These are phyloP conservation scores for Oxystoma pomonae DNA, from an alignment of 2,888 invertebrate species.

Conservation along the genomic window DNA sequence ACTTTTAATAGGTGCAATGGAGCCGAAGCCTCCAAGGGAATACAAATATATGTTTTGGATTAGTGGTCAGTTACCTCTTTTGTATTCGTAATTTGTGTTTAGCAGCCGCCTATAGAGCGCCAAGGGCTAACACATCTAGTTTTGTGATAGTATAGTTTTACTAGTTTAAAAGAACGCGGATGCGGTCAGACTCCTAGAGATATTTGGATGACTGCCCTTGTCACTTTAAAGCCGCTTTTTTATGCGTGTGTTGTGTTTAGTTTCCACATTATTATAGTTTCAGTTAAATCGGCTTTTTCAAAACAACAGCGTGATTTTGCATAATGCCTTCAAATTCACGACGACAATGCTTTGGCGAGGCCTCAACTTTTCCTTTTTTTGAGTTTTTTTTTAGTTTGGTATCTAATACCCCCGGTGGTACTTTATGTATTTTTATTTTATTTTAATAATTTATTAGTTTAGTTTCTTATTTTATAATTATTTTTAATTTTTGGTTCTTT, in stretches of 20 bases:
- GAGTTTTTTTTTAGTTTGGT: constrained; percentile 28
- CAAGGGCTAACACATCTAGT: constrained; percentile 30
- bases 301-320: constrained; percentile 44
- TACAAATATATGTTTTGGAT: neutral
- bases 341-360: constrained; percentile 44
- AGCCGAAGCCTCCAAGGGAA: neutral
- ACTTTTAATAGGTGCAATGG: constrained; percentile 20
- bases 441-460: constrained; percentile 35
- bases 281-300: constrained; percentile 38
- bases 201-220: constrained; percentile 26
- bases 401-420: constrained; percentile 18
- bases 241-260: constrained; percentile 46
- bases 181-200: constrained; percentile 29
- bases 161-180: constrained; percentile 28
- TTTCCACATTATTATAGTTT: constrained; percentile 37
- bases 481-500: constrained; percentile 35
- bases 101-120: constrained; percentile 29
- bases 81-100: constrained; percentile 36
- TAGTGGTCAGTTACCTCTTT: constrained; percentile 29
- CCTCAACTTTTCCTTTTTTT: constrained; percentile 35
- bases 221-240: constrained; percentile 33
- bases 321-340: constrained; percentile 40
- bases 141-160: constrained; percentile 37
- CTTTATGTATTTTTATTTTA: constrained; percentile 25
- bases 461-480: constrained; percentile 30